Evolutionary conservation across 2,797 vertebrate genomes (phyloP).

Genomic region (Odontamblyopus lacepedii): DNA sequence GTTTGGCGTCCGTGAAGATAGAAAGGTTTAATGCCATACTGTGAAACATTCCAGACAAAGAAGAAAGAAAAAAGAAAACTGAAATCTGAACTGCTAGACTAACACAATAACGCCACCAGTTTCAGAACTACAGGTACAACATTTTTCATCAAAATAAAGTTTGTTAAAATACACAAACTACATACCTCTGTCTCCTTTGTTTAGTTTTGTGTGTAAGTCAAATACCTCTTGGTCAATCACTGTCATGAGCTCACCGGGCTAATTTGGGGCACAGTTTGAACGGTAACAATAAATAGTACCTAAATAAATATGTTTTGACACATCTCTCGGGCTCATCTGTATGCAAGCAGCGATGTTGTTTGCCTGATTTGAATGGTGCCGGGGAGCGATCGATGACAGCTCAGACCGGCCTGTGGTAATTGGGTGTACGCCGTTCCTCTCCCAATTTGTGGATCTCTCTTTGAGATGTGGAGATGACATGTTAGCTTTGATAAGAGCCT

Average conservation of each 20-base stretch:
- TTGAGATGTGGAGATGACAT: conserved; percentile 43
- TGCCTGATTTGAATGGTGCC: conserved; percentile 63
- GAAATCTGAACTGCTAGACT: too few species aligned
- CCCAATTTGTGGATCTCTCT: conserved; percentile 43
- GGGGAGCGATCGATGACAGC: conserved; percentile 46
- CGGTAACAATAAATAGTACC: conserved; percentile 1
- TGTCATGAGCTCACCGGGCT: conserved; percentile 47
- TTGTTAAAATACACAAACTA: too few species aligned
- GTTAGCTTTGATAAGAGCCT: conserved; percentile 27
- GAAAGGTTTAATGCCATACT: too few species aligned
- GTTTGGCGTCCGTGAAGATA: too few species aligned
- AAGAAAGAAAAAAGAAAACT: too few species aligned
- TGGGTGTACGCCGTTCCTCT: conserved; percentile 44
- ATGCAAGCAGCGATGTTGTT: conserved; percentile 42
- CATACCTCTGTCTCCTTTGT: too few species aligned
- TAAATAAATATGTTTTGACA: conserved; percentile 31
- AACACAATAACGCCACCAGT: too few species aligned
- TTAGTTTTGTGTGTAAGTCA: conserved; percentile 24
- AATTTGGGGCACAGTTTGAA: conserved; percentile 16
- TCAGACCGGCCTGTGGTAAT: conserved; percentile 48
- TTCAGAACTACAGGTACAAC: too few species aligned
- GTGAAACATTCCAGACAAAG: too few species aligned
- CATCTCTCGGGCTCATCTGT: conserved; percentile 59
- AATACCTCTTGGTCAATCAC: conserved; percentile 49
- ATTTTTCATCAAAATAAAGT: too few species aligned